Percentiles rank a stretch among this genome's conserved stretches.
Evolutionary conservation across 2,113 vertebrate species (phyloP).

Genomic region (Anolis sagrei): DNA sequence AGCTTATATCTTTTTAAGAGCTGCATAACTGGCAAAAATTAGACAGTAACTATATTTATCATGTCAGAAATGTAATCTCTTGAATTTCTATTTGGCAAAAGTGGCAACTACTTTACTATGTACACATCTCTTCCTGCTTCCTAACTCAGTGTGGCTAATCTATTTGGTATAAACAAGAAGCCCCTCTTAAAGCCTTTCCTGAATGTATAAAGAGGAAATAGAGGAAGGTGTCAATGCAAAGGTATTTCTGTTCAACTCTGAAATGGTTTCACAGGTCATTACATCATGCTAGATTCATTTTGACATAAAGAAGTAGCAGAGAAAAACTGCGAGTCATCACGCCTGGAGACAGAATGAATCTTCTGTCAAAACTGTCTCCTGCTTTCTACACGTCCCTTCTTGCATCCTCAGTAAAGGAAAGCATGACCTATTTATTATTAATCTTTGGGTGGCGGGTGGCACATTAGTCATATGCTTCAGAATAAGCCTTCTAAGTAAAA

Average conservation of each 20-base stretch:
- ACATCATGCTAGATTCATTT: conserved; percentile 36
- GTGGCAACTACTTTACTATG: neutral
- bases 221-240: neutral
- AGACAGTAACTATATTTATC: neutral
- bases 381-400: conserved; percentile 37
- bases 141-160: neutral
- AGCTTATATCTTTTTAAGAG: neutral
- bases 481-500: conserved; percentile 6
- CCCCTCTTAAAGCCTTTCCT: neutral
- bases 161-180: neutral
- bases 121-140: neutral
- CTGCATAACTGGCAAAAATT: neutral
- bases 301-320: conserved; percentile 36
- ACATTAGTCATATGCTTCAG: conserved; percentile 18
- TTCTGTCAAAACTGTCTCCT: neutral
- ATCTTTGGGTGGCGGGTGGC: conserved; percentile 20
- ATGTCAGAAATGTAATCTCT: neutral
- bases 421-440: conserved; percentile 22
- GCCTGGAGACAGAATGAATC: neutral
- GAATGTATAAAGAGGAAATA: conserved; percentile 6
- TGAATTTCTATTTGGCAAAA: neutral
- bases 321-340: conserved; percentile 29
- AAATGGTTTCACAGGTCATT: conserved; percentile 24
- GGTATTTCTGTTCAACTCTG: conserved; percentile 15
- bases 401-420: conserved; percentile 13